A percentile compares a stretch with the other conserved stretches of the same genome.
phyloP scores from a whole-genome alignment of 2,113 vertebrate genomes.

The Desmodus rotundus region DNA sequence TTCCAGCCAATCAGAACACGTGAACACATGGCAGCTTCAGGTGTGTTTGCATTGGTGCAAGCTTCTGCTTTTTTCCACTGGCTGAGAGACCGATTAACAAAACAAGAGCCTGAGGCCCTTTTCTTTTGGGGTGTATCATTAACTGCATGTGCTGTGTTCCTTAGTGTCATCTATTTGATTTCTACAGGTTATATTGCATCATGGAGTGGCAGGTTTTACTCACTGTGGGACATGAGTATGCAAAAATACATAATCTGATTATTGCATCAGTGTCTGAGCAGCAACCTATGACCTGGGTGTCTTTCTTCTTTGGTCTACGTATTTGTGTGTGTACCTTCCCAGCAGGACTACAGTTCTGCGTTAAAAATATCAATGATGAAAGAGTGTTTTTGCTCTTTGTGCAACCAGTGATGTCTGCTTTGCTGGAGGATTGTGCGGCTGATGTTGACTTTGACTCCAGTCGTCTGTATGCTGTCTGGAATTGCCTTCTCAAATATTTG shows the following conservation, averaged over 20 bases:
- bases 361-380: conserved; percentile 98
- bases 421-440: conserved; percentile 97
- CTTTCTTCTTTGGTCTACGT: conserved; percentile 99
- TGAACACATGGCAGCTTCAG: no score
- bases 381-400: conserved; percentile 95
- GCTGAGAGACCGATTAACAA: no score
- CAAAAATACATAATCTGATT: conserved; percentile 99
- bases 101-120: no score
- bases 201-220: conserved; percentile 99
- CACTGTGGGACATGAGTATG: conserved; percentile 98
- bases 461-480: conserved; percentile 98
- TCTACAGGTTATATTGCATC: conserved; percentile 99
- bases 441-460: conserved; percentile 97
- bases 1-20: no score
- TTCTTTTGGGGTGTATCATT: conserved; percentile 93
- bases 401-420: conserved; percentile 97
- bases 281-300: conserved; percentile 98
- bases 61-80: no score
- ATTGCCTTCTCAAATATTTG: conserved; percentile 99
- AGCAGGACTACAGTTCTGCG: conserved; percentile 98
- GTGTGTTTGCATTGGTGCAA: conserved; percentile 68
- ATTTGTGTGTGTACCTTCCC: conserved; percentile 99
- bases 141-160: conserved; percentile 90
- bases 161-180: conserved; percentile 96
- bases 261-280: conserved; percentile 99